Evolutionary conservation across 2,888 invertebrate genomes (phyloP), one percentile per base, ranked within the genome.

Genomic region (Calephelis perditalis): DNA sequence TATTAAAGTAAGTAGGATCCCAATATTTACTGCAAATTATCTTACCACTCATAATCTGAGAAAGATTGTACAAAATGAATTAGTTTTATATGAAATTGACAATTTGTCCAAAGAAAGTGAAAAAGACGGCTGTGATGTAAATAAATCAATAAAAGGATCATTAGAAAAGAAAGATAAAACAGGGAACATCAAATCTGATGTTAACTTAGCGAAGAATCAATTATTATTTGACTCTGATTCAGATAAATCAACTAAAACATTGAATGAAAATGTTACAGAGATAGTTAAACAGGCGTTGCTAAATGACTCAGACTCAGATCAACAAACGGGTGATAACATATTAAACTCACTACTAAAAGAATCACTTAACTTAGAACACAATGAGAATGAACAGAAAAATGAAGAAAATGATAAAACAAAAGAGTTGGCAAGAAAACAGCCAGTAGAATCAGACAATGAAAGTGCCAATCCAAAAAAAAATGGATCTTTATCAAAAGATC

Each of bases 1-100:
- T 58, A 71, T 90, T 58, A 73, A 74, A 60, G 54, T 87, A 15
- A 66, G 56, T 54, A 78, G 72, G 61, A 65, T 88, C 61, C 84
- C 85, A 15, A 66, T 72, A 65, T 71, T 84, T 40, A 73, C 74
- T 61, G 47, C 63, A 43, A 60, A 67, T 2, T 85, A 79, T 72
- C 70, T 89, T 61, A 62, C 67, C 7, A 58, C 60, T 46, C 64
- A 82, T 66, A 71, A 76, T 46, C 71, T 90, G 9, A 78, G 68
- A 61, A 82, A 63, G 71, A 77, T 89, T 55, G 74, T 65, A 56
- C 70, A 76, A 64, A 68, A 70, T 61, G 78, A 75, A 15, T 62
- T 63, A 40, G 66, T 72, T 37, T 60, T 87, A 57, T 81, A 72
- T 76, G 70, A 77, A 72, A 11, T 61, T 36, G 8, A 45, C 45